These are phyloP conservation scores for Leptinotarsa haldemani DNA, from an alignment of 2,888 invertebrate genomes.

Conservation along the genomic window DNA sequence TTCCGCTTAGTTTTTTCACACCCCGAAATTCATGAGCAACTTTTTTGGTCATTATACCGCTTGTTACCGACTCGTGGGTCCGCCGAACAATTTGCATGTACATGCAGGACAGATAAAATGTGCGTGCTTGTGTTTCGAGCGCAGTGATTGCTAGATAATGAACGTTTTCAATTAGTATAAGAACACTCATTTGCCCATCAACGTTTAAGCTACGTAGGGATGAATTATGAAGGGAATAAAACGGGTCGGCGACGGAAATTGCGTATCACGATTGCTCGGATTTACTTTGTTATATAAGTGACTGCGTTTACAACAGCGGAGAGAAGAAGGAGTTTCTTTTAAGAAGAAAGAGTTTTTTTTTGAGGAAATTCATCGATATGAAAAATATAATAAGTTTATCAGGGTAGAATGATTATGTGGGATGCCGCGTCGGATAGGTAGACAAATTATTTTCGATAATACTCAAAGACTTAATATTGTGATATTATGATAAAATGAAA, in stretches of 20 bases:
- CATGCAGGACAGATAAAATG: constrained; percentile 28
- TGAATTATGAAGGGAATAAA: constrained; percentile 17
- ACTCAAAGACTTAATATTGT: too few species aligned
- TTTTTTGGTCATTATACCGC: constrained; percentile 11
- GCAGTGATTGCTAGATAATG: constrained; percentile 37
- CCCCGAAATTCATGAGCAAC: background rate
- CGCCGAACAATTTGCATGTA: constrained; percentile 32
- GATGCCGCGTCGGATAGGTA: too few species aligned
- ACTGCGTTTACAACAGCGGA: background rate
- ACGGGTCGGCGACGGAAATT: background rate
- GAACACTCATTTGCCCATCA: constrained; percentile 35
- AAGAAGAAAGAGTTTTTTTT: too few species aligned
- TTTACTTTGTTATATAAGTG: background rate
- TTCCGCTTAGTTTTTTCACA: constrained; percentile 1
- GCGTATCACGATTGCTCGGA: constrained; percentile 13
- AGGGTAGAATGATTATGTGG: too few species aligned
- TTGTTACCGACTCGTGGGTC: constrained; percentile 26
- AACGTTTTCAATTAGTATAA: constrained; percentile 38
- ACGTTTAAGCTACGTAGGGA: constrained; percentile 24
- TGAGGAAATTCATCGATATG: too few species aligned
- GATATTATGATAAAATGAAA: too few species aligned
- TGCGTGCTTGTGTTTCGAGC: constrained; percentile 36
- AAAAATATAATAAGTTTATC: too few species aligned
- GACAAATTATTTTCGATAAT: too few species aligned
- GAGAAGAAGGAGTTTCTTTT: too few species aligned